Base-by-base conservation (phyloP, 2,797 vertebrate species). In the Echeneis naucrates region DNA sequence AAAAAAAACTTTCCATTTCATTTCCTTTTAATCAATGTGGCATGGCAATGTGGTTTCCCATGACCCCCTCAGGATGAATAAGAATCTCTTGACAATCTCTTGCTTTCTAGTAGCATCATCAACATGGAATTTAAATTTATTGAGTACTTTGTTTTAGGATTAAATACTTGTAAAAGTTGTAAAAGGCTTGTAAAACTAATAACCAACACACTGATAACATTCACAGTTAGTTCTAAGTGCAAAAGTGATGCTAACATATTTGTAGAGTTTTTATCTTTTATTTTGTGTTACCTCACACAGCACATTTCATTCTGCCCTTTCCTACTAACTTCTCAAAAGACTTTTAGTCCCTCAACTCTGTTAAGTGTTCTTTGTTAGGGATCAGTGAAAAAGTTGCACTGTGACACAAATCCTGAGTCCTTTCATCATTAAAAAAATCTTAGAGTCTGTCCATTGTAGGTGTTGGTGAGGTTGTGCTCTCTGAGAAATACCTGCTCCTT, bases 341-440 rank as follows among this genome's bases (percentile, higher is more conserved):
- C 48, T 38, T 26, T 50, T 9, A 24, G 44, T 67, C 23, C 37
- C 55, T 62, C 80, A 26, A 26, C 47, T 24, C 54, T 30, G 21
- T 56, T 48, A 56, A 62, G 54, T 70, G 75, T 78, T 74, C 81
- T 75, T 52, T 68, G 68, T 55, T 57, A 27, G 60, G 53, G 68
- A 58, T 72, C 48, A 61, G 32, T 33, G 65, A 57, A 76, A 68
- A 77, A 60, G 27, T 54, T 50, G 68, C 75, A 47, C 42, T 70
- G 42, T 69, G 67, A 82, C 67, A 67, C 45, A 78, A 78, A 77
- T 74, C 77, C 76, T 58, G 24, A 72, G 68, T 35, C n/a, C 64
- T 82, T 64, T 54, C 48, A 58, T 80, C 50, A 70, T 75, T 77
- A 67, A 30, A 48, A 65, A n/a, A 30, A 30, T 30, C 63, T 66